Percentiles rank a stretch among this genome's conserved stretches.
These are phyloP conservation scores for Platanista minor DNA, from an alignment of 2,113 vertebrate species.

Conservation along the genomic window DNA sequence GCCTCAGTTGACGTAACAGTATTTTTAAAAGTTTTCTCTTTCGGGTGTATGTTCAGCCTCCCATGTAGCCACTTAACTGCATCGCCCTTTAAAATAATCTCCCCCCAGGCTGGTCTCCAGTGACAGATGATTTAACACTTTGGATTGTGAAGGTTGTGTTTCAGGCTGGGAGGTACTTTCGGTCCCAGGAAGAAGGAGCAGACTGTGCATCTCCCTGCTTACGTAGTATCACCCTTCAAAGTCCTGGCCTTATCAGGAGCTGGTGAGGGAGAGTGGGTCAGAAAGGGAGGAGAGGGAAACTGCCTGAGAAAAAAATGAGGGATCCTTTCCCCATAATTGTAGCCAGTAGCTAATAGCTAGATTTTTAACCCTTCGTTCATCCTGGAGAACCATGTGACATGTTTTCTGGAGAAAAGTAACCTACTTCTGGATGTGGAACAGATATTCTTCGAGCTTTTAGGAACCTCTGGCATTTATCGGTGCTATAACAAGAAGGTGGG, in stretches of 20 bases:
- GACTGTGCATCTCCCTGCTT: not conserved
- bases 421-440: not conserved
- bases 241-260: not conserved
- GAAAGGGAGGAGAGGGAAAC: not conserved
- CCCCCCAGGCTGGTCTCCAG: not conserved
- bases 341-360: not conserved
- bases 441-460: not conserved
- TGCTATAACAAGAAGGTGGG: not conserved
- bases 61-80: not conserved
- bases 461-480: not conserved
- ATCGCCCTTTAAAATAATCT: not conserved
- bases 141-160: not conserved
- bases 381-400: not conserved
- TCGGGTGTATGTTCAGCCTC: not conserved
- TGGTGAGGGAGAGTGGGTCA: not conserved
- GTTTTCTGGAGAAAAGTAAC: not conserved
- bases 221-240: not conserved
- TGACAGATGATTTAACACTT: not conserved
- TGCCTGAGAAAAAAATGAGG: not conserved
- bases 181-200: not conserved
- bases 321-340: not conserved
- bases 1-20: not conserved
- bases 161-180: not conserved
- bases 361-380: not conserved
- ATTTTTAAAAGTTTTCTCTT: not conserved